Evolutionary conservation across 2,888 invertebrate genomes (phyloP), one percentile per base, ranked within the genome.

Genomic region (Netelia fuscicornis): DNA sequence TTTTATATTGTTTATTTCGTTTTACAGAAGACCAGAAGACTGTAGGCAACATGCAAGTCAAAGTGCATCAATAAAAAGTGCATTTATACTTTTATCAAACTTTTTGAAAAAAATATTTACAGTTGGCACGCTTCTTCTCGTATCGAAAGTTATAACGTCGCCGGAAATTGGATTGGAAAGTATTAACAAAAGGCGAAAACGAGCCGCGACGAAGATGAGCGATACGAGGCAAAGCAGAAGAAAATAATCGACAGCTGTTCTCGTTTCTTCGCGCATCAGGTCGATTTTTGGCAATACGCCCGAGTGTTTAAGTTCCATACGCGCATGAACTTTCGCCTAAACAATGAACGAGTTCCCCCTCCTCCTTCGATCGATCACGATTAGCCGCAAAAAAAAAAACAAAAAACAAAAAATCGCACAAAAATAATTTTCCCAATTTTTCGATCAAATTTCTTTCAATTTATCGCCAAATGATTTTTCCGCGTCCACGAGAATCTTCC

Each of bases 1-100:
- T 1, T 30, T 30, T 2, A 0, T 2, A 30, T 30, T 30, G 2
- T 30, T 30, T 30, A 2, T 30, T 5, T 3, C 5, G 1, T 3
- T 30, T 30, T 5, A 0, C 2, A 30, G 30, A 30, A 30, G 3
- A 30, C 30, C 0, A 0, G 23, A 23, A 17, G 54, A 17, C 13
- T 30, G 30, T 10, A 17, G 11, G 68, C 13, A 44, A 70, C 48
- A 11, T 48, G 48, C 48, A 1, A 48, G 48, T 48, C 48, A 48
- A 54, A 23, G 25, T 76, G 48, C 65, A 56, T 65, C 64, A 48
- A n/a, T 37, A 48, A 52, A 30, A 58, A 37, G 44, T 58, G 20
- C 64, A 67, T 77, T 81, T 81, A 81, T 81, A 75, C 68, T 67
- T 81, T 81, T 68, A 75, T 68, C 52, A 52, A 58, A 74, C 10